A percentile compares a stretch with the other conserved stretches of the same genome.
These are phyloP conservation scores for Centruroides vittatus DNA, from an alignment of 1,140 invertebrate species.

Conservation along the genomic window DNA sequence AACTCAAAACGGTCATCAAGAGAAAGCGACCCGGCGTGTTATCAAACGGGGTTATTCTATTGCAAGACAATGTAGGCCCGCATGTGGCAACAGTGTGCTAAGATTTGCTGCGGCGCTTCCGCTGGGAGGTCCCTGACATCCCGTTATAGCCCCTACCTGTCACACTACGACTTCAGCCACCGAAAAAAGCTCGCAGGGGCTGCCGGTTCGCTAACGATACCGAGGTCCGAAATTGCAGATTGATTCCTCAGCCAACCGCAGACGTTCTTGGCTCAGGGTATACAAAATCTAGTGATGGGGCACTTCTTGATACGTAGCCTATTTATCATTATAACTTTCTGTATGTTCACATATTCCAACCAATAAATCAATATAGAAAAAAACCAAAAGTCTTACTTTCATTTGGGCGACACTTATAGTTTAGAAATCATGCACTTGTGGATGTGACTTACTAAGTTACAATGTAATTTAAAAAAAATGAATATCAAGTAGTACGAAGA, in stretches of 20 bases:
- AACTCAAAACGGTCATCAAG: no score
- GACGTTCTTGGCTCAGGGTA: not conserved
- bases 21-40: no score
- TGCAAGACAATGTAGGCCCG: not conserved
- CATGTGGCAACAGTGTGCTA: conserved; percentile 1
- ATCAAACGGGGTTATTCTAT: not conserved
- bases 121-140: conserved; percentile 1
- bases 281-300: not conserved
- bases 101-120: not conserved
- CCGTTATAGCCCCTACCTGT: not conserved
- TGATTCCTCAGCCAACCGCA: not conserved
- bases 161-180: not conserved
- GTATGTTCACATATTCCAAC: no score
- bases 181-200: not conserved
- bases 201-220: not conserved
- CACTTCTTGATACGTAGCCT: not conserved
- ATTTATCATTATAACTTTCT: no score
- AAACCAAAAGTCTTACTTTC: no score
- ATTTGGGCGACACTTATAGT: no score
- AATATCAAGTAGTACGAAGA: no score
- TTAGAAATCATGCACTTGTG: no score
- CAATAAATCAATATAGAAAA: no score
- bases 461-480: no score
- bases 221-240: not conserved
- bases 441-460: no score